phyloP scores from a whole-genome alignment of 2,113 vertebrate species.

The Xiphorhynchus elegans region DNA sequence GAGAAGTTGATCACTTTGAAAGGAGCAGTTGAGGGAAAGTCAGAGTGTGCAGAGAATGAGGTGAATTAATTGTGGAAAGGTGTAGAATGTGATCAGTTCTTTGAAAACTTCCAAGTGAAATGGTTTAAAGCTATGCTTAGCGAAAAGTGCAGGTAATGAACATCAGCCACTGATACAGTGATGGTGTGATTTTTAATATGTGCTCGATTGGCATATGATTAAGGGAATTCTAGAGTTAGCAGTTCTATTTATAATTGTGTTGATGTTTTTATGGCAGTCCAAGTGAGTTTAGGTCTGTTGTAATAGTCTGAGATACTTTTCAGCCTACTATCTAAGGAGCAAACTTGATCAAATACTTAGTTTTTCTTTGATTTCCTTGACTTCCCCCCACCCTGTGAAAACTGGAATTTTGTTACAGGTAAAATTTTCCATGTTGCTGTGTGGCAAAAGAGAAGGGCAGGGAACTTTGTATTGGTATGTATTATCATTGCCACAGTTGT shows the following conservation, averaged over 20 bases:
- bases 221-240: background rate
- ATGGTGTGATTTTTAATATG: background rate
- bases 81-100: background rate
- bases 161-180: background rate
- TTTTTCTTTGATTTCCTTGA: background rate
- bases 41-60: background rate
- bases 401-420: background rate
- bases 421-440: background rate
- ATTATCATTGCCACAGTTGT: background rate
- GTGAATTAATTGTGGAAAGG: background rate
- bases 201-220: background rate
- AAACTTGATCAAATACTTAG: background rate
- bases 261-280: background rate
- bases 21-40: background rate
- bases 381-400: background rate
- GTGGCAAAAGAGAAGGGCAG: background rate
- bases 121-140: background rate
- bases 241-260: background rate
- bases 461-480: background rate
- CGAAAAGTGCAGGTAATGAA: background rate
- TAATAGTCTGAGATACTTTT: background rate
- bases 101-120: background rate
- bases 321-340: background rate
- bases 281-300: background rate
- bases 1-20: background rate